Evolutionary conservation across 1,140 invertebrate genomes (phyloP), one percentile per base, ranked within the genome.

Genomic region (Tetramorium alpestre): DNA sequence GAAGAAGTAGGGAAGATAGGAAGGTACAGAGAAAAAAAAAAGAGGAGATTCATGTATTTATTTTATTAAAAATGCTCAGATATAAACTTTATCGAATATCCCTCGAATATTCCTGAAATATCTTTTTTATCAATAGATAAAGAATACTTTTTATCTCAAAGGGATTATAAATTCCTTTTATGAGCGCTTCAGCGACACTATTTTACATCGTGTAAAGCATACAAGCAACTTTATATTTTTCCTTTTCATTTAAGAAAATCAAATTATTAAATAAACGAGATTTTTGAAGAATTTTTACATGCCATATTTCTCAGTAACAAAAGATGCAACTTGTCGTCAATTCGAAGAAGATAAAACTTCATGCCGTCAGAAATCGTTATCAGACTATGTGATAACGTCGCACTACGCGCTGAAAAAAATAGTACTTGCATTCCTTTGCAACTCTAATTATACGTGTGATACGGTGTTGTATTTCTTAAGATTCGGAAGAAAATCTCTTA

Each of bases 341-440:
- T 65, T 25, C 5, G 25, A 38, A 28, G 11, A n/a, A 82, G 80
- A 82, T 72, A 82, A 54, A 72, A 44, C 18, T 47, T 38, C 22
- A 47, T 58, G 38, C 38, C 65, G 38, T 28, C 22, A 28, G 38
- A 44, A 73, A 60, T 73, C 54, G 58, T 84, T 84, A 84, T 84
- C 80, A 75, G 8, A 4, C 8, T 60, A 38, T 13, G 67, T n/a
- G 80, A 84, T 84, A 84, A 73, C 11, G 69, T 28, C 54, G 25
- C 54, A 72, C 60, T 73, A 82, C 41, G 49, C n/a, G 25, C 41
- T 1, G 25, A 49, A 28, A 60, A 81, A 82, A 73, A 82, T 60
- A 58, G 2, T 56, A 10, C 13, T 67, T 54, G 3, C 22, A 28
- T 67, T 80, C 33, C 44, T 16, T 60, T 41, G 22, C 16, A 58